Conservation (phyloP, 2,888 invertebrate genomes). For the Hypselothyrea guttata region DNA sequence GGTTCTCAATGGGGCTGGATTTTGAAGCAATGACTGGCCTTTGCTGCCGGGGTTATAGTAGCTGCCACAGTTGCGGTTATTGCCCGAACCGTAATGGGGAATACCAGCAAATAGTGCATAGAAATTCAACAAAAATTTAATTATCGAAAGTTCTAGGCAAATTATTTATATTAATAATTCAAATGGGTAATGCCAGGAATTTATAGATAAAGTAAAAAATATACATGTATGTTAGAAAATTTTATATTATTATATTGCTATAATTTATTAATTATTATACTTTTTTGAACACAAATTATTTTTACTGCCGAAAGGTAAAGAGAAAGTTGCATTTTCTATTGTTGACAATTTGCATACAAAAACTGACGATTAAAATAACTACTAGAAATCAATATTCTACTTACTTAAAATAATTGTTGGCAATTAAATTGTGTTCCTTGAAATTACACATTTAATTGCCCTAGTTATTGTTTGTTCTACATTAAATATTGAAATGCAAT, state of each 20-base stretch:
- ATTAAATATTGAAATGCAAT: conserved; percentile 30
- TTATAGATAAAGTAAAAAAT: too few relatives aligned
- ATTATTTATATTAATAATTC: conserved; percentile 47
- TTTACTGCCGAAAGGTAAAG: too few relatives aligned
- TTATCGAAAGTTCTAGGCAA: conserved; percentile 38
- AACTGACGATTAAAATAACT: too few relatives aligned
- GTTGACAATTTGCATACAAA: too few relatives aligned
- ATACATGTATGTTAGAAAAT: too few relatives aligned
- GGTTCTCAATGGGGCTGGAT: neutral
- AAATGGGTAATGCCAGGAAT: conserved; percentile 2
- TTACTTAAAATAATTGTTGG: conserved; percentile 23
- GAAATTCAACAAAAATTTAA: conserved; percentile 51
- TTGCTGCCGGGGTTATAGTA: conserved; percentile 1
- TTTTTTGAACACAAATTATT: too few relatives aligned
- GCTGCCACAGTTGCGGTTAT: neutral
- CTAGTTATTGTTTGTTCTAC: conserved; percentile 3
- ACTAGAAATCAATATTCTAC: conserved; percentile 10
- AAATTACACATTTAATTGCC: neutral
- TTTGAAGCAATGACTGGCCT: conserved; percentile 3
- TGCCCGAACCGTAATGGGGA: conserved; percentile 9
- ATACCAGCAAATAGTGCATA: conserved; percentile 32
- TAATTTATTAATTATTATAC: too few relatives aligned
- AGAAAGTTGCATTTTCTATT: too few relatives aligned
- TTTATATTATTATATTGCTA: too few relatives aligned
- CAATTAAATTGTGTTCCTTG: conserved; percentile 6